phyloP scores from a whole-genome alignment of 53 echinoderm and acorn worm species.

The Paelopatides confundens region DNA sequence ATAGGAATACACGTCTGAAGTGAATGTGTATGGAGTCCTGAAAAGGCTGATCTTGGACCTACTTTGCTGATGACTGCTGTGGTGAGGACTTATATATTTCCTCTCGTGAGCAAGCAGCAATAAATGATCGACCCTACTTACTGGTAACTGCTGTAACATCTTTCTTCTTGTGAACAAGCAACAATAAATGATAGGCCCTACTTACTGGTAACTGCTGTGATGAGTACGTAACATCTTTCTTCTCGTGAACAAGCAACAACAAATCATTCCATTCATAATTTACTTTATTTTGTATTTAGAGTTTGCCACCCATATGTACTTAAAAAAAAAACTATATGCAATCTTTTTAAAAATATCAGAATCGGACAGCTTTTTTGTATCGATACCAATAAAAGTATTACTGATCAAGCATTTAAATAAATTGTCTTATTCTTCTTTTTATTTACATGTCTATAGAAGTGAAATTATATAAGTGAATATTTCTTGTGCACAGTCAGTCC shows the following conservation, averaged over 20 bases:
- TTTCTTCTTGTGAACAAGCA: no score
- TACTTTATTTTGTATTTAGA: neutral
- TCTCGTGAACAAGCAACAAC: neutral
- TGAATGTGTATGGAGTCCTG: neutral
- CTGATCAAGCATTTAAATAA: neutral
- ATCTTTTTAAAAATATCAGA: neutral
- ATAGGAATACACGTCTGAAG: neutral
- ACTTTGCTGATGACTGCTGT: no score
- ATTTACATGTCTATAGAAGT: no score
- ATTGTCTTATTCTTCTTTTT: no score
- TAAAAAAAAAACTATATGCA: neutral
- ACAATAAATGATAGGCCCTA: no score
- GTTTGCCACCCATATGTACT: neutral
- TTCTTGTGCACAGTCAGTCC: no score
- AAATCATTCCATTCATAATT: neutral
- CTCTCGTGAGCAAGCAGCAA: neutral
- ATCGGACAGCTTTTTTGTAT: neutral
- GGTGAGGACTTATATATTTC: no score
- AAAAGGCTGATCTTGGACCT: neutral
- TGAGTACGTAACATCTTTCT: no score
- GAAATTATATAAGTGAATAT: no score
- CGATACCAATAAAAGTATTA: constrained; percentile 2
- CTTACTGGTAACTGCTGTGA: no score
- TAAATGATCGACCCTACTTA: no score
- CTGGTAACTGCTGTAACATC: no score